A percentile compares a stretch with the other conserved stretches of the same genome.
These are phyloP conservation scores for Drosophila subsilvestris DNA, from an alignment of 2,888 invertebrate species.

Conservation along the genomic window DNA sequence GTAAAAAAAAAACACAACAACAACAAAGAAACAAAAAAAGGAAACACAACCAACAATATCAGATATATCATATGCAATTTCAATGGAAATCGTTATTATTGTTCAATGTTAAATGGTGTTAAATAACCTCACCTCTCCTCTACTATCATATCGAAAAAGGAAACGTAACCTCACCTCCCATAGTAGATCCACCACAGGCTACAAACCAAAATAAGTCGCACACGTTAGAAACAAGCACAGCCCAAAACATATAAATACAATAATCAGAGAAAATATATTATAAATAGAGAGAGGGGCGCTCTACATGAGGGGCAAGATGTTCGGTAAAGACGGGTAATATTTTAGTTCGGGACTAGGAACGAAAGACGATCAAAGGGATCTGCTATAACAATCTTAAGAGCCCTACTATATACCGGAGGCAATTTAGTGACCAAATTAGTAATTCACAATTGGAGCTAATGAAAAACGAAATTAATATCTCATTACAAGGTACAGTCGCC, in stretches of 20 bases:
- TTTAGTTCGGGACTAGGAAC: neutral
- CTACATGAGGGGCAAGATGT: slow-evolving; percentile 11
- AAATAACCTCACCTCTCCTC: slow-evolving; percentile 16
- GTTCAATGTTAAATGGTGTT: slow-evolving; percentile 44
- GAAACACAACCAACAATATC: slow-evolving; percentile 84
- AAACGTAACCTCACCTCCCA: slow-evolving; percentile 3
- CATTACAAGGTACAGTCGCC: slow-evolving; percentile 2
- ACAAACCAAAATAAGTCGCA: slow-evolving; percentile 24
- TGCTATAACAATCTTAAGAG: slow-evolving; percentile 16
- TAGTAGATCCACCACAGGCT: neutral
- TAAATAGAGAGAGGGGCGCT: neutral
- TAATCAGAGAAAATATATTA: slow-evolving; percentile 11
- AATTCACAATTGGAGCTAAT: slow-evolving; percentile 1
- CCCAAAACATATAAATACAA: slow-evolving; percentile 24
- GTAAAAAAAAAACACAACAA: slow-evolving; percentile 32
- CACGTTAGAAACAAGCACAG: slow-evolving; percentile 38
- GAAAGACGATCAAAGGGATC: neutral
- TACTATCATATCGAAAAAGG: slow-evolving; percentile 46
- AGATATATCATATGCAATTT: slow-evolving; percentile 83
- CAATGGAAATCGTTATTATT: slow-evolving; percentile 60
- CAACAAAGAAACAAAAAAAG: slow-evolving; percentile 10
- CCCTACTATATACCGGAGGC: slow-evolving; percentile 42
- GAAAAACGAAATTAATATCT: neutral
- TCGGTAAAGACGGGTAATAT: slow-evolving; percentile 43
- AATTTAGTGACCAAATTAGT: slow-evolving; percentile 23